phyloP scores from a whole-genome alignment of 2,113 vertebrate species.

The Callipepla squamata region DNA sequence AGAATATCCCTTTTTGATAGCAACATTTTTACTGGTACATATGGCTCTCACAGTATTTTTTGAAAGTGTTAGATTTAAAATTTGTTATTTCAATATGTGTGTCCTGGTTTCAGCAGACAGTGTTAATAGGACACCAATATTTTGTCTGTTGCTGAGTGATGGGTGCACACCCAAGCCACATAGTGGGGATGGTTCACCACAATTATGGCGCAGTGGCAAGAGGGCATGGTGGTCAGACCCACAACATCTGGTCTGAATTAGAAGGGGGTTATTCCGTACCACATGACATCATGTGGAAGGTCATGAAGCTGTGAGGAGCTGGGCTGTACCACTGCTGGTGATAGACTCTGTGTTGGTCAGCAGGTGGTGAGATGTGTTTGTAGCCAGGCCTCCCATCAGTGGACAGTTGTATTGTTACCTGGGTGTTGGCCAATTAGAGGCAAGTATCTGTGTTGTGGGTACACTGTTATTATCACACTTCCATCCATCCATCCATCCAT shows the following conservation, averaged over 20 bases:
- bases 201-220: background rate
- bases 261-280: background rate
- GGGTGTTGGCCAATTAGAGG: background rate
- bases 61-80: background rate
- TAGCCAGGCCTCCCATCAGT: no score
- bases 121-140: background rate
- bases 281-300: background rate
- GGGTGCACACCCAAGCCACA: no score
- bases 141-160: background rate
- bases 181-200: background rate
- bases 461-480: background rate
- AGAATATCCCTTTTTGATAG: background rate
- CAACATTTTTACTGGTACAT: background rate
- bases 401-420: background rate
- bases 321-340: background rate
- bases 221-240: no score
- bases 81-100: background rate
- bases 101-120: background rate
- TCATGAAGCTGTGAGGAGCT: background rate
- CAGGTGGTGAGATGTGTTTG: background rate
- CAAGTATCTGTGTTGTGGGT: background rate
- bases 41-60: background rate
- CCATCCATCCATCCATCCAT: no score
- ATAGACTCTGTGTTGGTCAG: background rate
- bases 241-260: background rate